Base-by-base conservation (phyloP, 2,888 invertebrate species). In the Alcis repandata region DNA sequence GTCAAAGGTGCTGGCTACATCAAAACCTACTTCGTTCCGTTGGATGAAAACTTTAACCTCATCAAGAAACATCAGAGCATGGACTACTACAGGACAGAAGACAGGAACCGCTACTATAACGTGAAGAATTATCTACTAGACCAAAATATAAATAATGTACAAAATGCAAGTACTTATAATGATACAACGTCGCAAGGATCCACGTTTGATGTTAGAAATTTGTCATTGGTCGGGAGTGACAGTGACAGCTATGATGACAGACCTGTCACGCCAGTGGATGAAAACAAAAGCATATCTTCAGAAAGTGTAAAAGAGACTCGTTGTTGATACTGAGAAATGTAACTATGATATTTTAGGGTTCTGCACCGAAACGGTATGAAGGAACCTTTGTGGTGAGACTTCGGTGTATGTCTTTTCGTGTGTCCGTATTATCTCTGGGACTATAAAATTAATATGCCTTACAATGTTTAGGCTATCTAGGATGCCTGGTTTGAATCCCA, bases 1-100 rank as follows among this genome's bases (percentile, higher is more conserved):
- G 96, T 97, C 0, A 97, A 97, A 88, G 97, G 97, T 0, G 95
- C 95, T 64, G 94, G 94, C 19, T 91, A 94, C 71, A 94, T 96
- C 17, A 95, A 95, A 71, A 97, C 97, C 3, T 97, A 96, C 82
- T 96, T 95, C 77, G 95, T 97, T 9, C 95, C 94, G 13, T 88
- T 96, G 13, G 95, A 96, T 78, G 94, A 95, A 40, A 86, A 95
- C 62, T 94, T 94, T 71, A 92, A 94, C 73, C 85, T 95, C 56
- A 88, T 94, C 59, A 89, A 85, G 70, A 92, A 89, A 67, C 82
- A 89, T 45, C 76, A 85, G 20, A 83, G 87, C 63, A 74, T 76
- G 58, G 76, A 85, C 49, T 90, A 82, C 64, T 89, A 87, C 59
- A 83, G 82, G 67, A 75, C 70, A 0, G 78, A 85, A 53, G 82